phyloP scores from a whole-genome alignment of 2,113 vertebrate genomes.

The Colinus virginianus region DNA sequence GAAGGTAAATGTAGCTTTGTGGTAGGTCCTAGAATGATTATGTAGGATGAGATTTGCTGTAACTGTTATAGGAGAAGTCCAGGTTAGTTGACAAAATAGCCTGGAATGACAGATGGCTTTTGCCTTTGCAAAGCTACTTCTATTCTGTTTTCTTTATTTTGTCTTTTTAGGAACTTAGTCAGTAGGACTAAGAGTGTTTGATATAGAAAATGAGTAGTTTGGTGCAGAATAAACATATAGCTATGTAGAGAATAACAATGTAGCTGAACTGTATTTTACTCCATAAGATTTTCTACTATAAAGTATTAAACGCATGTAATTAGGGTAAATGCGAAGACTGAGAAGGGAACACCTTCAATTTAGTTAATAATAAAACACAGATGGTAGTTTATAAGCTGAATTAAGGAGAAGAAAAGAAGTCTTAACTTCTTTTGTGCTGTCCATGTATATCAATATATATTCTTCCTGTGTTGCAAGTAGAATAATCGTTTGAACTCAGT shows the following conservation, averaged over 20 bases:
- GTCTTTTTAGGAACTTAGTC: background rate
- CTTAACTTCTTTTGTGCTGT: background rate
- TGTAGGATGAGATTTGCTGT: background rate
- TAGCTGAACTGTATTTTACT: background rate
- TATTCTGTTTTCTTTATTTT: background rate
- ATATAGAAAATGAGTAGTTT: background rate
- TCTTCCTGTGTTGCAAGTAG: background rate
- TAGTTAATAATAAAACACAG: background rate
- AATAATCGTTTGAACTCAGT: background rate
- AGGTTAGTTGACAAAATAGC: background rate
- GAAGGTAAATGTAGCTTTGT: background rate
- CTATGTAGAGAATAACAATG: background rate
- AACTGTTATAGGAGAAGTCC: background rate
- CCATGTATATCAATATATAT: background rate
- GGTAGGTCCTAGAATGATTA: background rate
- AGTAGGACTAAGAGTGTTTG: background rate
- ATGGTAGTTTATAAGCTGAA: background rate
- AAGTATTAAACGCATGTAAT: background rate
- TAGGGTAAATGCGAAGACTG: background rate
- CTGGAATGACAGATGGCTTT: background rate
- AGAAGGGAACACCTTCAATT: background rate
- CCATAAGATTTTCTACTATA: background rate
- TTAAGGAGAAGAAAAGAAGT: fast-evolving
- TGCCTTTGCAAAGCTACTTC: background rate
- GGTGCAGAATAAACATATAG: background rate